These are phyloP conservation scores for Bicyclus anynana DNA, from an alignment of 1,140 invertebrate species.

Conservation along the genomic window DNA sequence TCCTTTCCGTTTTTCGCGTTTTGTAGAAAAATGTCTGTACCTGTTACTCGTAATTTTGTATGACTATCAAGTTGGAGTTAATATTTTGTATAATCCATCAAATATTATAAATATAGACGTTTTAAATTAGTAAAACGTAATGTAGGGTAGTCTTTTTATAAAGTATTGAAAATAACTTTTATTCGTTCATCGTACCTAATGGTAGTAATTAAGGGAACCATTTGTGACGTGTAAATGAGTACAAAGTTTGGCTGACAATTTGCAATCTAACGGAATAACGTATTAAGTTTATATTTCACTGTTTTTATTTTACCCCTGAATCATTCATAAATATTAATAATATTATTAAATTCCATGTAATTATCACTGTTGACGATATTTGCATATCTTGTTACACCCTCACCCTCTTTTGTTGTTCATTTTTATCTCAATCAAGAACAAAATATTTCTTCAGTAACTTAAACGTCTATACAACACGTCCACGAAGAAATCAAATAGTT, in stretches of 20 bases:
- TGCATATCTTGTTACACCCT: too few relatives aligned
- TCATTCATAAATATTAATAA: too few relatives aligned
- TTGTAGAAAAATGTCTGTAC: neutral
- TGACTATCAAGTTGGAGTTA: neutral
- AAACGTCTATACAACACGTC: constrained; percentile 2
- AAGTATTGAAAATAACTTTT: neutral
- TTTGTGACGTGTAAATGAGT: neutral
- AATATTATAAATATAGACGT: neutral
- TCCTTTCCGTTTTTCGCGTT: too few relatives aligned
- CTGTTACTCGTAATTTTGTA: neutral
- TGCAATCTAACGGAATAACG: neutral
- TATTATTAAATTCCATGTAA: too few relatives aligned
- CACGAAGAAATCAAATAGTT: neutral
- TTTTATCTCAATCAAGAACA: neutral
- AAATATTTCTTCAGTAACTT: neutral
- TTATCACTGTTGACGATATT: neutral
- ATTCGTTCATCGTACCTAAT: neutral
- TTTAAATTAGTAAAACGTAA: neutral
- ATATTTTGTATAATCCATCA: neutral
- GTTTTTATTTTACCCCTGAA: too few relatives aligned
- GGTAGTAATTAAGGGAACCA: neutral
- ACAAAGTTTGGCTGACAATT: neutral
- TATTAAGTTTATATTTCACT: neutral
- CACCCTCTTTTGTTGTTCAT: too few relatives aligned
- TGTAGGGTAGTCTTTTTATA: neutral